A percentile compares a stretch with the other conserved stretches of the same genome.
phyloP scores from a whole-genome alignment of 1,140 invertebrate genomes.

The Forficula auricularia region DNA sequence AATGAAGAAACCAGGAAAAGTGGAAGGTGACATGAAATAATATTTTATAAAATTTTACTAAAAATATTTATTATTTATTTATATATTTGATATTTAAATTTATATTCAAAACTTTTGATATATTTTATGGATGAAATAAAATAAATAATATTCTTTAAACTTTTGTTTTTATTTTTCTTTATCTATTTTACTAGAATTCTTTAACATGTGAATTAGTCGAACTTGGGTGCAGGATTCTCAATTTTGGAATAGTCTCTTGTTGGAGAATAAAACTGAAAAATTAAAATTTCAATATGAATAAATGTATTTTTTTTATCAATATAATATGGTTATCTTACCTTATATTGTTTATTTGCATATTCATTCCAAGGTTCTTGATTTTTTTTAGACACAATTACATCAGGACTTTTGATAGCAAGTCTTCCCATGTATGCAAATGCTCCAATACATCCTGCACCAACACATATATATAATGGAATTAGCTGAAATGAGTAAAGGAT shows the following conservation, averaged over 20 bases:
- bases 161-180: no score
- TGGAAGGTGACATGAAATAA: slow-evolving; percentile 9
- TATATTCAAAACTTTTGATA: no score
- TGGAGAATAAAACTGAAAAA: slow-evolving; percentile 46
- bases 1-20: slow-evolving; percentile 42
- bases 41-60: no score
- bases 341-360: slow-evolving; percentile 61
- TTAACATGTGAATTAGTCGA: no score
- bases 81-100: no score
- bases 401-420: slow-evolving; percentile 53
- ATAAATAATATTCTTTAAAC: no score
- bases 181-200: no score
- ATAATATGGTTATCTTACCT: slow-evolving; percentile 36
- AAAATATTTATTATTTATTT: no score
- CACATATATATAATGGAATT: slow-evolving; percentile 55
- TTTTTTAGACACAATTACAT: slow-evolving; percentile 54
- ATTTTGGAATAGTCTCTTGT: slow-evolving; percentile 39
- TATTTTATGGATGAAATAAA: no score
- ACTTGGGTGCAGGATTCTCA: slow-evolving; percentile 44
- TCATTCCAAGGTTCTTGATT: slow-evolving; percentile 73
- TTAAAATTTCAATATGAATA: slow-evolving; percentile 11
- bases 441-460: slow-evolving; percentile 38
- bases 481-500: slow-evolving; percentile 41
- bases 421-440: slow-evolving; percentile 41
- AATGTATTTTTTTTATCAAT: not conserved